Base-by-base conservation (phyloP, 2,888 invertebrate genomes). In the Oscheius sp. region DNA sequence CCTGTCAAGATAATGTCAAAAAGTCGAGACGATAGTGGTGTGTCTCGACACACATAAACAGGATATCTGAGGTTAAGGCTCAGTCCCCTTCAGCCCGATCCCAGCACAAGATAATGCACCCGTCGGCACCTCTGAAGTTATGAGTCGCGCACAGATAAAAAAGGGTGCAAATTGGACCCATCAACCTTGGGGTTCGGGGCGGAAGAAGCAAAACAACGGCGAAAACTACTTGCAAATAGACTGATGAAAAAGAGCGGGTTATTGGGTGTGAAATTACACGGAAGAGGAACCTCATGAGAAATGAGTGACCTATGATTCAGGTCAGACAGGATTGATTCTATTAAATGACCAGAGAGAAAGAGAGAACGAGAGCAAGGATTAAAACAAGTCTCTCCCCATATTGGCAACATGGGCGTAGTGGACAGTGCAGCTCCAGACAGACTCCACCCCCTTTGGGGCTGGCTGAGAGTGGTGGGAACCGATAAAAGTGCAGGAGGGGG, bases 381-480 rank as follows among this genome's bases (percentile, higher is more conserved):
- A 60, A 65, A 48, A 50, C 65, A 65, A 65, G 65, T 65, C 50
- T 42, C 42, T 42, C 42, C 42, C 42, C 51, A 50, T 33, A 65
- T 65, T 65, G 65, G 65, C 65, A 65, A 65, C 65, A 65, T 65
- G 48, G 65, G 65, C 65, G 65, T 48, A 65, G 68, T 68, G 68
- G 68, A 68, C 68, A 68, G 68, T 68, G 68, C 68, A 68, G 68
- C 68, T 68, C 68, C 68, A 68, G 68, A 68, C 68, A 68, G 68
- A 68, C 68, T 68, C 68, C 68, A 42, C 68, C 68, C 68, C 68
- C 55, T 68, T 68, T 53, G 55, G 55, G 42, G 42, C 21, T 53
- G 68, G 55, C 50, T 47, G 68, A 35, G 51, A 48, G 65, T 50
- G 65, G 47, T 68, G 55, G 68, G 21, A 68, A 68, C 53, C 68